Evolutionary conservation across 2,888 invertebrate genomes (phyloP).

Genomic region (Salticus scenicus): DNA sequence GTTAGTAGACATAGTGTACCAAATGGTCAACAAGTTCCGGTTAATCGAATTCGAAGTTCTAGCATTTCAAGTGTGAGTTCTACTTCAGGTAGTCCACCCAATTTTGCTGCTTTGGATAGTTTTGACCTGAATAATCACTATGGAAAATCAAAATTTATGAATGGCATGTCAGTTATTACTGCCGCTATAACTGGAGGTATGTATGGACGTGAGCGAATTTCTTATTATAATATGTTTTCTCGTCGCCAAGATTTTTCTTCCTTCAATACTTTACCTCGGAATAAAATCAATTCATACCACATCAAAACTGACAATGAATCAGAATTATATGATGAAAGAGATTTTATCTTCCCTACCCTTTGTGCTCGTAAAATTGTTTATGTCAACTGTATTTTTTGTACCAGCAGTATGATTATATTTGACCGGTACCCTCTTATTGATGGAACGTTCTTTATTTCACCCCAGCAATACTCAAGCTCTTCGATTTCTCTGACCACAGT

Average conservation of each 20-base stretch:
- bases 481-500: conserved; percentile 94
- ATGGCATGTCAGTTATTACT: conserved; percentile 84
- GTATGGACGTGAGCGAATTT: conserved; percentile 70
- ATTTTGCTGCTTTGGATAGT: conserved; percentile 67
- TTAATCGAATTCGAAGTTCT: conserved; percentile 70
- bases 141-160: too few species aligned
- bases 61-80: conserved; percentile 83
- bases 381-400: conserved; percentile 91
- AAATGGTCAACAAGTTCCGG: conserved; percentile 76
- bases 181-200: conserved; percentile 37
- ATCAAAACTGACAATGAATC: conserved; percentile 99
- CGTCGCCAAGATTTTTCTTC: conserved; percentile 95
- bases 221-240: conserved; percentile 85
- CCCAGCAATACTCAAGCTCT: conserved; percentile 89
- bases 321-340: conserved; percentile 98
- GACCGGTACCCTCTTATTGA: conserved; percentile 98
- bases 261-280: conserved; percentile 93
- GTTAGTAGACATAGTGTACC: conserved; percentile 73
- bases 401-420: conserved; percentile 91
- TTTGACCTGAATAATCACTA: too few species aligned
- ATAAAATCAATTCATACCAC: conserved; percentile 98
- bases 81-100: conserved; percentile 79
- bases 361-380: conserved; percentile 92
- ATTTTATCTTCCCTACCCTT: conserved; percentile 95
- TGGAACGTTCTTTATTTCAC: conserved; percentile 97